Conservation (phyloP, 2,797 vertebrate genomes). For the Lithobates sylvaticus region DNA sequence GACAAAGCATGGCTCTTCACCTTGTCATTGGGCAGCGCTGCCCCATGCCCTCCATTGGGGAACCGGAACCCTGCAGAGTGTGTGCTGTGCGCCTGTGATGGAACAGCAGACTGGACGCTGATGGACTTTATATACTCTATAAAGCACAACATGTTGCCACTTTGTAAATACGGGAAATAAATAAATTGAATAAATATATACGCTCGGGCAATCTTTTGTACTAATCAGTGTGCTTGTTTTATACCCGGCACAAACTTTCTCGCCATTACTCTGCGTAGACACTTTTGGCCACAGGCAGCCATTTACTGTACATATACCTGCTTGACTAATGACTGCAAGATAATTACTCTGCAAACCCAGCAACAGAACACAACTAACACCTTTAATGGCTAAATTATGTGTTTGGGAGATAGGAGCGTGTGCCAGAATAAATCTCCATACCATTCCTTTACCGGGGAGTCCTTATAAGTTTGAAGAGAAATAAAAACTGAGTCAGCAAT, state of each 20-base stretch:
- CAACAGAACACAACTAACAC: slow-evolving; percentile 39
- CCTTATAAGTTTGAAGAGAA: not conserved
- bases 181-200: too few relatives aligned
- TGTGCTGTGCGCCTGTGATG: too few relatives aligned
- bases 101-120: too few relatives aligned
- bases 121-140: too few relatives aligned
- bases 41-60: too few relatives aligned
- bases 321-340: slow-evolving; percentile 42
- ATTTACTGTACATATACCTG: slow-evolving; percentile 21
- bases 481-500: not conserved
- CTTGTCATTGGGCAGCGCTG: too few relatives aligned
- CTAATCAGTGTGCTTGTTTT: slow-evolving; percentile 8
- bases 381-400: slow-evolving; percentile 34
- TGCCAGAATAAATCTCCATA: slow-evolving; percentile 22
- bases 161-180: too few relatives aligned
- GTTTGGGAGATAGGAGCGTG: not conserved
- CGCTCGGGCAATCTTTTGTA: too few relatives aligned
- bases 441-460: not conserved
- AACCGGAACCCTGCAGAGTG: too few relatives aligned
- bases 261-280: not conserved
- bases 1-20: too few relatives aligned
- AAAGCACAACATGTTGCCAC: too few relatives aligned
- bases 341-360: slow-evolving; percentile 47
- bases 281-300: not conserved
- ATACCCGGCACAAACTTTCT: not conserved